Evolutionary conservation across 2,888 invertebrate genomes (phyloP).

Genomic region (Aphodius sticticus): DNA sequence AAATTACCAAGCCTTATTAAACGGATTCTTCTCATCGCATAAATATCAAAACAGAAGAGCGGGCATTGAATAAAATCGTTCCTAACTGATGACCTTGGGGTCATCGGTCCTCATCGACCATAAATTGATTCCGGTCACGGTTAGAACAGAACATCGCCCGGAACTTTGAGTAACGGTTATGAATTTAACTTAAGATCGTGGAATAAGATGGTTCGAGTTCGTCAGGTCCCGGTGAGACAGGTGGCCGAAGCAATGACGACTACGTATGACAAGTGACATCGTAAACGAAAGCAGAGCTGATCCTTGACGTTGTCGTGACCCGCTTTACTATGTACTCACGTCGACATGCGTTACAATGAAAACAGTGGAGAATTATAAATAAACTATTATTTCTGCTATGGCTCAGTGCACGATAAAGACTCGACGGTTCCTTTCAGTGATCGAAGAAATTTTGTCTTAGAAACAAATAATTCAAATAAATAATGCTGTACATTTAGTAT

Average conservation of each 20-base stretch:
- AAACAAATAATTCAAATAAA: no score
- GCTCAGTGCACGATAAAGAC: no score
- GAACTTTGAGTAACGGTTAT: background rate
- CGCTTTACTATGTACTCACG: background rate
- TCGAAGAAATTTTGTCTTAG: no score
- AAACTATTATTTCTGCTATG: no score
- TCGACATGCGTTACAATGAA: background rate
- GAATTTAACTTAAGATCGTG: background rate
- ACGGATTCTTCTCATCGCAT: background rate
- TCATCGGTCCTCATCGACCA: background rate
- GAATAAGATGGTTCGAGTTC: background rate
- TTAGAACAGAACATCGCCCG: background rate
- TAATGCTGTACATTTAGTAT: no score
- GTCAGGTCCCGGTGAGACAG: background rate
- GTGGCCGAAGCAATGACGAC: background rate
- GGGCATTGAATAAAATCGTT: background rate
- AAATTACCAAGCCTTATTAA: background rate
- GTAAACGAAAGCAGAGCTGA: background rate
- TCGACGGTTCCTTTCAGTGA: no score
- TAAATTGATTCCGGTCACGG: conserved; percentile 4
- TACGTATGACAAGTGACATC: background rate
- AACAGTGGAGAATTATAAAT: background rate
- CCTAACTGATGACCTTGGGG: background rate
- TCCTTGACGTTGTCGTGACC: background rate
- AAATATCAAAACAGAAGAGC: background rate